Evolutionary conservation across 2,888 invertebrate genomes (phyloP).

Genomic region (Cryptosula pallasiana): DNA sequence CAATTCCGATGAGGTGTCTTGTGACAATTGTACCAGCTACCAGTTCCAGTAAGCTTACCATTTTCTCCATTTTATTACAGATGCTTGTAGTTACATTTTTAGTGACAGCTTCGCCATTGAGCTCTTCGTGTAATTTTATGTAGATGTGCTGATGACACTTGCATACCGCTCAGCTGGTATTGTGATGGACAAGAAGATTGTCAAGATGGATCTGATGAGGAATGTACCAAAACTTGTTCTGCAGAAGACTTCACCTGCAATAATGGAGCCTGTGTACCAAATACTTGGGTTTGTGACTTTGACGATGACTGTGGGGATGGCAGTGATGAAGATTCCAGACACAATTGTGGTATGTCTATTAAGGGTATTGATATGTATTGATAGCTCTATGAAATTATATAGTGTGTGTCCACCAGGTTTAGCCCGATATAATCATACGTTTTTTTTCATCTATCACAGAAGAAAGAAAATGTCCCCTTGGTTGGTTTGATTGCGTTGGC

Average conservation of each 20-base stretch:
- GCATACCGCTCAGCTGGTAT: slow-evolving; percentile 27
- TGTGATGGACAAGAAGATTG: slow-evolving; percentile 30
- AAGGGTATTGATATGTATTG: not conserved
- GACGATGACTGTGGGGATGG: slow-evolving; percentile 30
- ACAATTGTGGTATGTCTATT: not conserved
- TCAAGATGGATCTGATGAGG: slow-evolving; percentile 28
- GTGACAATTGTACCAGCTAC: not conserved
- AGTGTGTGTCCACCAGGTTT: too few species aligned
- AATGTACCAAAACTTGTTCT: slow-evolving; percentile 23
- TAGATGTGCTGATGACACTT: slow-evolving; percentile 18
- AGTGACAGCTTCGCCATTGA: not conserved
- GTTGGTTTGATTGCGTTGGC: slow-evolving; percentile 27
- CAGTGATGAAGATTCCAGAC: not conserved
- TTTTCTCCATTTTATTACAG: not conserved
- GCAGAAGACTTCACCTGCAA: slow-evolving; percentile 28
- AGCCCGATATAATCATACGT: too few species aligned
- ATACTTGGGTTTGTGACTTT: slow-evolving; percentile 28
- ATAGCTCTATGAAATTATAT: too few species aligned
- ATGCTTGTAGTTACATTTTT: not conserved
- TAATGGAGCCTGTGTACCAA: slow-evolving; percentile 27
- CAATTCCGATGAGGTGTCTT: slow-evolving; percentile 54
- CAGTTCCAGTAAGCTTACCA: slow-evolving; percentile 12
- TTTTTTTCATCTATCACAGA: too few species aligned
- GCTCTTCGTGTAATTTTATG: too few species aligned
- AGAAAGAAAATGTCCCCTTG: slow-evolving; percentile 23